Conservation (phyloP, 2,797 vertebrate genomes). For the Silurus lanzhouensis region DNA sequence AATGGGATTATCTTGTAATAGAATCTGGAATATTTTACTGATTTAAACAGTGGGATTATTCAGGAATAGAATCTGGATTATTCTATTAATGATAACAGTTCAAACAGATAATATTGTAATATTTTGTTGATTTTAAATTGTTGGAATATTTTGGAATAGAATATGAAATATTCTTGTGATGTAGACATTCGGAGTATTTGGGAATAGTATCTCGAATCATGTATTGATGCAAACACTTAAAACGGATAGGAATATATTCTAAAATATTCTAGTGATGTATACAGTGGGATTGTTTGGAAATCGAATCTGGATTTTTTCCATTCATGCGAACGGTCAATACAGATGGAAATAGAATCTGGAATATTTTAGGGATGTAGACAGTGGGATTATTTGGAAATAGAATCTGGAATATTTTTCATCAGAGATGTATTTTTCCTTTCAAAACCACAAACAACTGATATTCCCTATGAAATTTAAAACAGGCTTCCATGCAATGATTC, state of each 20-base stretch:
- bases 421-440: too few species aligned
- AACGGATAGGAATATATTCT: neutral
- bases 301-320: neutral
- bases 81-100: too few species aligned
- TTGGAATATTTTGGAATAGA: too few species aligned
- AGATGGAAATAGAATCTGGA: neutral
- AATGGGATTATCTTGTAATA: too few species aligned
- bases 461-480: neutral
- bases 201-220: neutral
- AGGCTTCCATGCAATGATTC: neutral
- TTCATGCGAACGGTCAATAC: neutral
- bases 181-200: neutral
- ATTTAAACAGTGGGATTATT: too few species aligned
- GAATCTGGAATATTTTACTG: too few species aligned
- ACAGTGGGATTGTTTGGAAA: neutral
- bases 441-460: neutral
- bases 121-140: too few species aligned
- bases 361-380: neutral
- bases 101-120: too few species aligned
- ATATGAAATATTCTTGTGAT: too few species aligned
- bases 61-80: too few species aligned
- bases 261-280: neutral
- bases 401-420: neutral
- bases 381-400: neutral
- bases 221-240: neutral